Conservation (phyloP, 2,888 invertebrate species). For the Sarcophaga subvicina region DNA sequence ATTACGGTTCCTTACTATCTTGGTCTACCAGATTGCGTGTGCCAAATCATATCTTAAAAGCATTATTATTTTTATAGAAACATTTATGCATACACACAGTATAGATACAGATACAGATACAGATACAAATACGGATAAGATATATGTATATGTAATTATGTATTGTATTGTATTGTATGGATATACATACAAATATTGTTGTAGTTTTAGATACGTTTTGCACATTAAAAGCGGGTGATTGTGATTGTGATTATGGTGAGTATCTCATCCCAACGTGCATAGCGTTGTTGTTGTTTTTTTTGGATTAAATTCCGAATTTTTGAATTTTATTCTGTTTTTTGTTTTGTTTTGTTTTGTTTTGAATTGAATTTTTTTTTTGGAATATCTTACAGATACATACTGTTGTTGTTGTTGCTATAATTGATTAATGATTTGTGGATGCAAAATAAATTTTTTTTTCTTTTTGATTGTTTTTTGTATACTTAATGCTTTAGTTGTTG, state of each 20-base stretch:
- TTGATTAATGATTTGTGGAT: not conserved
- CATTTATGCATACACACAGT: not conserved
- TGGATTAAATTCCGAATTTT: slow-evolving; percentile 23
- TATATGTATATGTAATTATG: too few species aligned
- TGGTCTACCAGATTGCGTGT: not conserved
- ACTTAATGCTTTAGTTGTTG: not conserved
- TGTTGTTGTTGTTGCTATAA: not conserved
- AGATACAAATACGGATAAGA: not conserved
- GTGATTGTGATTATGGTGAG: slow-evolving; percentile 27
- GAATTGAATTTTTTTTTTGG: not conserved
- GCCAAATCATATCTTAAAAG: not conserved
- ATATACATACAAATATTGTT: not conserved
- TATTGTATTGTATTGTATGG: too few species aligned
- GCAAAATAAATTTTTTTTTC: not conserved
- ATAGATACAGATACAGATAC: not conserved
- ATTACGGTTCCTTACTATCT: too few species aligned
- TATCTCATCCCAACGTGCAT: slow-evolving; percentile 61
- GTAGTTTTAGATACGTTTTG: not conserved
- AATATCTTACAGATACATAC: not conserved
- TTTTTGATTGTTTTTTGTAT: not conserved
- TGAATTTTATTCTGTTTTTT: not conserved
- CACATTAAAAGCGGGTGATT: slow-evolving; percentile 55
- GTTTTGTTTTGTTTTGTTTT: too few species aligned
- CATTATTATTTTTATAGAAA: not conserved
- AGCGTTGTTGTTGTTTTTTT: not conserved